Percentiles rank a stretch among this genome's conserved stretches.
These are phyloP conservation scores for Orchesellides sinensis DNA, from an alignment of 2,888 invertebrate species.

Conservation along the genomic window DNA sequence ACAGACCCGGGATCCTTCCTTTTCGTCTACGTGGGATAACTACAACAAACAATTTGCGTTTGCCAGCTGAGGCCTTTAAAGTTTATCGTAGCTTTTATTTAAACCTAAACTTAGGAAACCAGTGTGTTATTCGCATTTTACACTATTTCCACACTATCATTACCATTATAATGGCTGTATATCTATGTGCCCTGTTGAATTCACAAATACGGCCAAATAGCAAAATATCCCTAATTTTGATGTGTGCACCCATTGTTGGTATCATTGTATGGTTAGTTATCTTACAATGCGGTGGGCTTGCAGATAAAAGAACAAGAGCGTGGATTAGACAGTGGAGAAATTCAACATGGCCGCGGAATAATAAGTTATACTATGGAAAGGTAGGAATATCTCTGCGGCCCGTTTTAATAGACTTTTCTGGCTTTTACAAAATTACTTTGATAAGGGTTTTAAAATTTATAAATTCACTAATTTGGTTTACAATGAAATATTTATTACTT, in stretches of 20 bases:
- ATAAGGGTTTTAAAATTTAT: constrained; percentile 2
- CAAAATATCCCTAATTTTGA: background rate
- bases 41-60: constrained; percentile 1
- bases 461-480: background rate
- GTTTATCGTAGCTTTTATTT: constrained; percentile 17
- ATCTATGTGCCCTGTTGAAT: background rate
- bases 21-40: background rate
- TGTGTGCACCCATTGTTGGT: background rate
- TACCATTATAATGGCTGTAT: background rate
- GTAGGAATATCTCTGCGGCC: background rate
- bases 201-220: background rate
- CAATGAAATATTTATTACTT: constrained; percentile 16
- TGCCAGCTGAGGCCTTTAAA: background rate
- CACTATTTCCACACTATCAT: background rate
- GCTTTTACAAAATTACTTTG: constrained; percentile 15
- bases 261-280: background rate
- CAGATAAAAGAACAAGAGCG: background rate
- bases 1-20: background rate
- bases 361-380: constrained; percentile 3
- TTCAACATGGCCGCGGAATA: background rate
- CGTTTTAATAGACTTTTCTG: constrained; percentile 4
- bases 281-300: background rate
- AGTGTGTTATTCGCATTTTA: background rate
- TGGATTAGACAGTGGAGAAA: constrained; percentile 3
- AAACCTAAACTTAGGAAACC: constrained; percentile 2